These are phyloP conservation scores for Chrysina gloriosa DNA, from an alignment of 2,888 invertebrate genomes.

Conservation along the genomic window DNA sequence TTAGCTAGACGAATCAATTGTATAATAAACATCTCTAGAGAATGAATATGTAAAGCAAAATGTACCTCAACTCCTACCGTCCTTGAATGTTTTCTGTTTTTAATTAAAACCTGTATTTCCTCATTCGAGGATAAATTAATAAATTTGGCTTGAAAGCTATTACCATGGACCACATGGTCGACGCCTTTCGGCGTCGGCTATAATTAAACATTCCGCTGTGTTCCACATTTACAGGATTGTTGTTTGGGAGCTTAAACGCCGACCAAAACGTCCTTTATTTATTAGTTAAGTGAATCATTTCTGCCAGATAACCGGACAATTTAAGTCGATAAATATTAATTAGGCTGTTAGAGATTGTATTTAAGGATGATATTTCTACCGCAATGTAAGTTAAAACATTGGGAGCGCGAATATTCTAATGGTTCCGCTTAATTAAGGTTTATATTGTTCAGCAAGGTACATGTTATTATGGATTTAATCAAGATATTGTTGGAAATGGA, in stretches of 20 bases:
- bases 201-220: slow-evolving; percentile 1
- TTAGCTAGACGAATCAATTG: too few species aligned
- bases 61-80: too few species aligned
- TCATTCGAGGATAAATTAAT: too few species aligned
- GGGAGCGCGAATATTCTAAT: background rate
- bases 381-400: slow-evolving; percentile 9
- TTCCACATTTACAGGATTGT: background rate
- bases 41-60: too few species aligned
- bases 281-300: slow-evolving; percentile 32
- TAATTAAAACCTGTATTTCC: too few species aligned
- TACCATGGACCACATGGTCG: too few species aligned
- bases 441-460: slow-evolving; percentile 17
- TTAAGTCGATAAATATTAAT: slow-evolving; percentile 32
- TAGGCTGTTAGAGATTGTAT: background rate
- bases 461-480: slow-evolving; percentile 17
- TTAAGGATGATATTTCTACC: slow-evolving; percentile 18
- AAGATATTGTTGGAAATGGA: slow-evolving; percentile 30
- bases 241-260: background rate
- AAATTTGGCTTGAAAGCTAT: too few species aligned
- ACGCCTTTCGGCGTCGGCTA: too few species aligned
- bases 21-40: too few species aligned
- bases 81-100: too few species aligned
- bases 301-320: slow-evolving; percentile 26
- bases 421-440: slow-evolving; percentile 27
- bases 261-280: slow-evolving; percentile 1